Percentiles rank a stretch among this genome's conserved stretches.
Evolutionary conservation across 2,888 invertebrate species (phyloP).

Genomic region (Aricia artaxerxes): DNA sequence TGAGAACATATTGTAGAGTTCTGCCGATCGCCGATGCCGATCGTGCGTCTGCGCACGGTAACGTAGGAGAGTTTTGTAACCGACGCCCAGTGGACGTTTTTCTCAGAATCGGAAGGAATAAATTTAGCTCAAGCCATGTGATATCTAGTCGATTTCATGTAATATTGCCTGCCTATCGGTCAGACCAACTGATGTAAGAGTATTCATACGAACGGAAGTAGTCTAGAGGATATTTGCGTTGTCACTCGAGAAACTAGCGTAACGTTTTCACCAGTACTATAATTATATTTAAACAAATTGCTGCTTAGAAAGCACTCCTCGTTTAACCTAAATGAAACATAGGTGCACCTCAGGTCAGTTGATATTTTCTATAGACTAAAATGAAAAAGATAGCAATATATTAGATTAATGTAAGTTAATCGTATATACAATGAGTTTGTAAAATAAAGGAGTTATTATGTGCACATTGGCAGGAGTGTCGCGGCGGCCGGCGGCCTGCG

Average conservation of each 20-base stretch:
- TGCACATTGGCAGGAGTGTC: constrained; percentile 68
- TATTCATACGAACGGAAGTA: constrained; percentile 32
- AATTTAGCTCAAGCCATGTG: constrained; percentile 73
- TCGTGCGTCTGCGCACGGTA: background rate
- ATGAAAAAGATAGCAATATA: constrained; percentile 80
- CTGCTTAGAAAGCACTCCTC: constrained; percentile 37
- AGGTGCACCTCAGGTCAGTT: constrained; percentile 63
- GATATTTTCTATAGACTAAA: constrained; percentile 77
- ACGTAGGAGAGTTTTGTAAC: background rate
- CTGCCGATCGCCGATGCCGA: background rate
- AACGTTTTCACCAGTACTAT: constrained; percentile 33
- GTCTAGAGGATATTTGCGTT: constrained; percentile 33
- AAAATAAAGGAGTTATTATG: constrained; percentile 71
- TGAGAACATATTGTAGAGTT: background rate
- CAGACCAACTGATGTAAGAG: constrained; percentile 34
- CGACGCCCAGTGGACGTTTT: constrained; percentile 35
- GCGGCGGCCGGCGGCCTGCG: constrained; percentile 63
- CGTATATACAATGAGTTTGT: constrained; percentile 73
- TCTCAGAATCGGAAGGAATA: constrained; percentile 37
- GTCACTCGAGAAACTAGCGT: constrained; percentile 32
- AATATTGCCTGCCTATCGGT: constrained; percentile 50
- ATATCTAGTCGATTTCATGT: constrained; percentile 76
- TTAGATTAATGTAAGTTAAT: constrained; percentile 78
- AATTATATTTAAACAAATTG: constrained; percentile 31
- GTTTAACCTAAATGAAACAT: constrained; percentile 42